Percentiles rank a stretch among this genome's conserved stretches.
Conservation (phyloP, 2,797 vertebrate genomes). For the Rhincodon typus region DNA sequence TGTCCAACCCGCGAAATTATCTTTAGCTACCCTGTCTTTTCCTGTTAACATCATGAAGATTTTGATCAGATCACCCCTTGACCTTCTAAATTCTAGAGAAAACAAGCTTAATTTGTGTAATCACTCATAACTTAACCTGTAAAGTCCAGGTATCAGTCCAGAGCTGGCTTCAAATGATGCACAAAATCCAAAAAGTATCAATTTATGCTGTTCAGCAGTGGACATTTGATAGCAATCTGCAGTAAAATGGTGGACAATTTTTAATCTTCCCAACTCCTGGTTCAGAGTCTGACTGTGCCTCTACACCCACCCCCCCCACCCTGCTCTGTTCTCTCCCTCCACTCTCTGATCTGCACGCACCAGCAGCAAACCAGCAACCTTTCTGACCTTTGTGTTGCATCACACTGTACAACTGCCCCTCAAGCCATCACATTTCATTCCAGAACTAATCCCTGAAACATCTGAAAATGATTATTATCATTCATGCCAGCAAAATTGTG, state of each 20-base stretch:
- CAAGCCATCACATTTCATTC: not conserved
- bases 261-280: not conserved
- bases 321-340: too few species aligned
- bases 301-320: not conserved
- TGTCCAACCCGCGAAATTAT: too few species aligned
- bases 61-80: too few species aligned
- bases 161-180: not conserved
- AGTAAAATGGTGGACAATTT: not conserved
- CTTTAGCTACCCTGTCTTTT: too few species aligned
- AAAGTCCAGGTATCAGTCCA: too few species aligned
- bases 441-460: not conserved
- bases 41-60: too few species aligned
- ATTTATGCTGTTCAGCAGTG: not conserved
- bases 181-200: not conserved
- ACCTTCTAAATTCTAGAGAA: too few species aligned
- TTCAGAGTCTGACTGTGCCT: not conserved
- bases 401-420: not conserved
- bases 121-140: too few species aligned
- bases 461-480: not conserved
- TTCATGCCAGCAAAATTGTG: not conserved
- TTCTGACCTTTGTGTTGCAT: not conserved
- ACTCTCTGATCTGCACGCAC: too few species aligned
- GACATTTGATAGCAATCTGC: not conserved
- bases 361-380: not conserved
- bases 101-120: too few species aligned